Evolutionary conservation across 2,113 vertebrate species (phyloP).

Genomic region (Tychaedon coryphoeus): DNA sequence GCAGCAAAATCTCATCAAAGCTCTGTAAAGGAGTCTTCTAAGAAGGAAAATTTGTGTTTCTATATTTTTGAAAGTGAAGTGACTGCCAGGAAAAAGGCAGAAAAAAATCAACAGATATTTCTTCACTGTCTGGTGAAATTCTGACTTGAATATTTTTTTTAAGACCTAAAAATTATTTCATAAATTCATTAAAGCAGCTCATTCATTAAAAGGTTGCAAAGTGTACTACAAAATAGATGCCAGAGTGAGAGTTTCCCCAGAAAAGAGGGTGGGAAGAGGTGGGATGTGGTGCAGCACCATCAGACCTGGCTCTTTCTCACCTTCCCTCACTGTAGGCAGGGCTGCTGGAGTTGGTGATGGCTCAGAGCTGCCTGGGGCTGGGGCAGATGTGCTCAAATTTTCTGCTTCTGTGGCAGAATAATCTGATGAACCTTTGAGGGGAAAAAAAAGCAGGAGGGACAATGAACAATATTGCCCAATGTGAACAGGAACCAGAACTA

Average conservation of each 20-base stretch:
- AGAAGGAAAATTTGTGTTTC: neutral
- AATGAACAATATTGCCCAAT: neutral
- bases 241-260: neutral
- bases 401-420: neutral
- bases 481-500: neutral
- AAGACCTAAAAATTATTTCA: neutral
- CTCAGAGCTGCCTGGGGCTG: rapidly evolving
- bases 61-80: neutral
- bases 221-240: rapidly evolving
- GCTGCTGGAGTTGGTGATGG: rapidly evolving
- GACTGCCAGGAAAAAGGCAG: neutral
- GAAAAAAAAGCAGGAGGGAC: neutral
- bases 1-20: neutral
- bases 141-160: neutral
- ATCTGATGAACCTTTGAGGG: neutral
- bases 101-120: neutral
- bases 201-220: neutral
- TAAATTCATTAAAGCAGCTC: neutral
- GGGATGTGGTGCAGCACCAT: neutral
- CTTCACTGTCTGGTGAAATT: neutral
- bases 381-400: neutral
- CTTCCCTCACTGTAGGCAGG: rapidly evolving
- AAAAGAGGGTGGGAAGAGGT: too few relatives aligned
- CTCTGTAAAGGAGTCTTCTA: neutral
- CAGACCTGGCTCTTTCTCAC: neutral